phyloP scores from a whole-genome alignment of 2,113 vertebrate species.

The Catharus fuscescens region DNA sequence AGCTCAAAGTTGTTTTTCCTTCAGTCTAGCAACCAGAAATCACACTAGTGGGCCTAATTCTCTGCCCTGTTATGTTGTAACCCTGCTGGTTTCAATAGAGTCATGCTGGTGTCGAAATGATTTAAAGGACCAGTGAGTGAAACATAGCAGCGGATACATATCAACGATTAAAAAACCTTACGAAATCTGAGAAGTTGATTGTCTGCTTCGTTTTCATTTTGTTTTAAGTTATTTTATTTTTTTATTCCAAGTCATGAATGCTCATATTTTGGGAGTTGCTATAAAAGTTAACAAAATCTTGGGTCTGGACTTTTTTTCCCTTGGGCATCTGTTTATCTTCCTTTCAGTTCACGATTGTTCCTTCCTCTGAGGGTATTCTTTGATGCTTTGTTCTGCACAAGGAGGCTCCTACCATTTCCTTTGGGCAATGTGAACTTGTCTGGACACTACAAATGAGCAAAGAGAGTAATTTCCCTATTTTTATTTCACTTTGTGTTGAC shows the following conservation, averaged over 20 bases:
- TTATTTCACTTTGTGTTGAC: background rate
- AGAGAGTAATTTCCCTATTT: slow-evolving; percentile 6
- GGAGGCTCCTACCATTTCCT: slow-evolving; percentile 42
- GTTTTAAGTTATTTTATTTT: background rate
- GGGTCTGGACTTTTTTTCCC: background rate
- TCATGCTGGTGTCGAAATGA: slow-evolving; percentile 20
- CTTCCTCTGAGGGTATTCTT: slow-evolving; percentile 15
- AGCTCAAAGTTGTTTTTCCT: slow-evolving; percentile 8
- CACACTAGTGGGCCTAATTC: slow-evolving; percentile 19
- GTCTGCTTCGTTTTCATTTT: rapidly evolving
- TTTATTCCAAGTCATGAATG: background rate
- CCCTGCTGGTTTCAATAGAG: slow-evolving; percentile 45
- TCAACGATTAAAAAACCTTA: background rate
- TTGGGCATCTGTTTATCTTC: background rate
- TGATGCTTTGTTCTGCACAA: background rate
- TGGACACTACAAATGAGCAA: background rate
- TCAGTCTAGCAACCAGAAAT: slow-evolving; percentile 19
- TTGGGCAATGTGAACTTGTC: background rate
- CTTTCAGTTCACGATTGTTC: background rate
- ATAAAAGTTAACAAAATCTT: background rate
- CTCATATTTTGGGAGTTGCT: background rate
- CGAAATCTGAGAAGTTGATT: background rate
- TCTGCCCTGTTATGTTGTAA: slow-evolving; percentile 10
- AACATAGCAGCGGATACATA: background rate
- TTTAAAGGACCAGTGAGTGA: slow-evolving; percentile 13